These are phyloP conservation scores for Delphinapterus leucas DNA, from an alignment of 2,113 vertebrate species.

Conservation along the genomic window DNA sequence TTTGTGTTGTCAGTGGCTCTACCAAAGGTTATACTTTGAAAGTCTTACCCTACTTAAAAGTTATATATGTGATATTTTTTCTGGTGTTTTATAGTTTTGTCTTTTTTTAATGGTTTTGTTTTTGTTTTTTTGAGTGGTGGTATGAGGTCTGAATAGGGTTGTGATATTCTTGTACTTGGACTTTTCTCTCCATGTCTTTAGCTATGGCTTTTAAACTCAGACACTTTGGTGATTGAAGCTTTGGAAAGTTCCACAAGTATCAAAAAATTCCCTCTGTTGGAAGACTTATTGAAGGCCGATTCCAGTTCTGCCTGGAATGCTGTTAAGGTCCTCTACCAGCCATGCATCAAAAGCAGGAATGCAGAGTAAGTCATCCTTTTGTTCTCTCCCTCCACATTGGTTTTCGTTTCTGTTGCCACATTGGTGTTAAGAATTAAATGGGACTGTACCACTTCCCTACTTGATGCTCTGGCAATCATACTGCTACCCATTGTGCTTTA, in stretches of 20 bases:
- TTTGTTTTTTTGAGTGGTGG: slow-evolving; percentile 1
- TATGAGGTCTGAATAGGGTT: not conserved
- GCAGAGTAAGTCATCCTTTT: slow-evolving; percentile 87
- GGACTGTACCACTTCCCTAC: not conserved
- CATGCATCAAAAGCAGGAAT: slow-evolving; percentile 85
- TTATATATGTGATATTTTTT: not conserved
- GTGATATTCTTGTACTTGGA: not conserved
- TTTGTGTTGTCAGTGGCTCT: not conserved
- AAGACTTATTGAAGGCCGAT: slow-evolving; percentile 61
- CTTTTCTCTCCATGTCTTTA: slow-evolving; percentile 76
- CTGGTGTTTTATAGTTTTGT: not conserved
- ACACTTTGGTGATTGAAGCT: slow-evolving; percentile 89
- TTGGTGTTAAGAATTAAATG: not conserved
- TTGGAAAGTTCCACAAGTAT: slow-evolving; percentile 66
- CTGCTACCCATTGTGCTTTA: slow-evolving; percentile 6
- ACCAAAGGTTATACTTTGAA: not conserved
- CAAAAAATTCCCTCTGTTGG: slow-evolving; percentile 74
- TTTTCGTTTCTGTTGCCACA: slow-evolving; percentile 5
- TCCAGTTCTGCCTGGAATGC: slow-evolving; percentile 80
- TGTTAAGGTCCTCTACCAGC: slow-evolving; percentile 92
- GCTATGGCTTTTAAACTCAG: slow-evolving; percentile 96
- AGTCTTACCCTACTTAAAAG: not conserved
- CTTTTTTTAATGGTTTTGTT: not conserved
- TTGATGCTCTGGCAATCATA: not conserved
- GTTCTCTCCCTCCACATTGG: not conserved